Base-by-base conservation (phyloP, 2,888 invertebrate genomes). In the Smittia sp. region DNA sequence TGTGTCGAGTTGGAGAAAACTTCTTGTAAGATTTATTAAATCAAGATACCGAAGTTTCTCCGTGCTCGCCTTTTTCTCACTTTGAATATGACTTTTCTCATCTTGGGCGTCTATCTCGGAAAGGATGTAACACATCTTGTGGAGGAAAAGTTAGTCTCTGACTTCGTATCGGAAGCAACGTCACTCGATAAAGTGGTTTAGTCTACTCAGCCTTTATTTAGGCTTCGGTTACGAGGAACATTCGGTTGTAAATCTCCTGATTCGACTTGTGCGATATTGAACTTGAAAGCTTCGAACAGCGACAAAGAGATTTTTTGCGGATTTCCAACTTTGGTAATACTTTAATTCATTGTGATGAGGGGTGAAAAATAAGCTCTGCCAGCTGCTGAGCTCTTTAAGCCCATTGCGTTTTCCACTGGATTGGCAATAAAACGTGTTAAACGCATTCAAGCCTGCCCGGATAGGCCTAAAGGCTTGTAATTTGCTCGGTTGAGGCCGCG, bases 401-500 rank as follows among this genome's bases (percentile, higher is more conserved):
- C 32, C 32, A 32, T 32, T 32, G 32, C 32, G 32, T 32, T 32
- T 32, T 32, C 32, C 32, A 32, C 32, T 32, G 32, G 9, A 32
- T 32, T 32, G 32, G 9, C 9, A 6, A 9, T 32, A 32, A 9
- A 32, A 32, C 9, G 9, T 32, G 32, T 32, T 32, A 9, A 32
- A 32, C 32, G 32, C 32, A 32, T 32, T n/a, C n/a, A n/a, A n/a
- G n/a, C n/a, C n/a, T n/a, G n/a, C n/a, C n/a, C n/a, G n/a, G n/a
- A n/a, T n/a, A n/a, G n/a, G n/a, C n/a, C 32, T 32, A 3, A 6
- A 3, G 32, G 20, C 1, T 24, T 24, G 38, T 32, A 38, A 22
- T n/a, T 52, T n/a, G 41, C 25, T 68, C 15, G 20, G 46, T 68
- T 68, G 24, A 68, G 46, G 68, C 20, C 68, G 24, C n/a, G n/a